Conservation (phyloP, 2,888 invertebrate species). For the Clanis bilineata region DNA sequence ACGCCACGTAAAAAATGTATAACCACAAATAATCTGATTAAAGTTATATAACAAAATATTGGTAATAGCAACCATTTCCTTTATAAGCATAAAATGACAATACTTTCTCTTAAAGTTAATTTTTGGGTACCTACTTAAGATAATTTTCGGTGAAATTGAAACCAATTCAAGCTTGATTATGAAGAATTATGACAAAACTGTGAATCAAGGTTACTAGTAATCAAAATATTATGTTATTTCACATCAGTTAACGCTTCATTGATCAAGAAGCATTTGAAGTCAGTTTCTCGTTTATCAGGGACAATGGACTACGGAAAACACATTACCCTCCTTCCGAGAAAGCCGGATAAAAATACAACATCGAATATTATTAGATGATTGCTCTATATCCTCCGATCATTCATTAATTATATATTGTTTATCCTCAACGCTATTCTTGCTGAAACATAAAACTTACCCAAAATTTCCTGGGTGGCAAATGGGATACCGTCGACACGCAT, state of each 20-base stretch:
- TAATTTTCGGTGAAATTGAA: neutral
- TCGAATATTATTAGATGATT: neutral
- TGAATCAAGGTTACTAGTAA: neutral
- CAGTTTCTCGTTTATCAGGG: conserved; percentile 6
- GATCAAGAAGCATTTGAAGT: neutral
- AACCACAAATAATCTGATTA: neutral
- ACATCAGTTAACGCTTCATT: neutral
- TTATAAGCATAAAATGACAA: neutral
- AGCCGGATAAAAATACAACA: neutral
- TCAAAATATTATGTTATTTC: neutral
- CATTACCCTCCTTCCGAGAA: too few relatives aligned
- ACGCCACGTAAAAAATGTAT: neutral
- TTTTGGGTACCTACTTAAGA: neutral
- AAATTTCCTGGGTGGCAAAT: conserved; percentile 74
- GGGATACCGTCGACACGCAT: conserved; percentile 56
- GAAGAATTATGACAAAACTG: neutral
- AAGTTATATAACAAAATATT: neutral
- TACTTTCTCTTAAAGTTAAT: neutral
- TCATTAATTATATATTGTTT: too few relatives aligned
- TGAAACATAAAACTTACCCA: conserved; percentile 54
- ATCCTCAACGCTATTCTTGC: too few relatives aligned
- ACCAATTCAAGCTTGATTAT: neutral
- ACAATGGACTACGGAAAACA: neutral
- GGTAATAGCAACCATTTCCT: neutral
- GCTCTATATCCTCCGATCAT: neutral